A percentile compares a stretch with the other conserved stretches of the same genome.
These are phyloP conservation scores for Zosterops borbonicus DNA, from an alignment of 2,113 vertebrate species.

Conservation along the genomic window DNA sequence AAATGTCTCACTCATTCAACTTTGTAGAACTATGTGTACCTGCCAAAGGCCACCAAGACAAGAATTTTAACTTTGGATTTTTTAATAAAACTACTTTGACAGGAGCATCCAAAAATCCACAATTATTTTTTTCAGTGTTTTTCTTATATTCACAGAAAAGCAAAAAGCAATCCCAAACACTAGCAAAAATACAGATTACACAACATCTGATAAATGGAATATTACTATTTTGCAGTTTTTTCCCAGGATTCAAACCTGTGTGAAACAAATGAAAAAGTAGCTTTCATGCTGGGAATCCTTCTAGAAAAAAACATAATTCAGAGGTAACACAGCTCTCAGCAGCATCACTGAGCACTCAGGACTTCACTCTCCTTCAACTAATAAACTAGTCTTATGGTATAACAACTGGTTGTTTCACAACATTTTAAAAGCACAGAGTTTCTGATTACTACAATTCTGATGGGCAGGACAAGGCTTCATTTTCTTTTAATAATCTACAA, in stretches of 20 bases:
- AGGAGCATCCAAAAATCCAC: neutral
- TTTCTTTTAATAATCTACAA: too few species aligned
- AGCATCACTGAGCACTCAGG: fast-evolving
- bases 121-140: neutral
- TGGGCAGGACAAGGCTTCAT: neutral
- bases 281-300: neutral
- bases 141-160: neutral
- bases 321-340: neutral
- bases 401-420: neutral
- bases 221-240: neutral
- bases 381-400: neutral
- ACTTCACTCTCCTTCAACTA: neutral
- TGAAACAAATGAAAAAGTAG: neutral
- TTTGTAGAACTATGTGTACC: neutral
- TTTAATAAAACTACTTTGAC: neutral
- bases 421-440: neutral
- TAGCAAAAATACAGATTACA: neutral
- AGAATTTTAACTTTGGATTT: neutral
- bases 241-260: neutral
- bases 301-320: neutral
- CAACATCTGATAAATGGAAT: neutral
- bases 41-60: neutral
- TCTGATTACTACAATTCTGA: neutral
- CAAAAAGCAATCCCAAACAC: neutral
- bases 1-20: neutral